Percentiles rank a stretch among this genome's conserved stretches.
phyloP scores from a whole-genome alignment of 2,888 invertebrate species.

The Leptopilina drosophilae region DNA sequence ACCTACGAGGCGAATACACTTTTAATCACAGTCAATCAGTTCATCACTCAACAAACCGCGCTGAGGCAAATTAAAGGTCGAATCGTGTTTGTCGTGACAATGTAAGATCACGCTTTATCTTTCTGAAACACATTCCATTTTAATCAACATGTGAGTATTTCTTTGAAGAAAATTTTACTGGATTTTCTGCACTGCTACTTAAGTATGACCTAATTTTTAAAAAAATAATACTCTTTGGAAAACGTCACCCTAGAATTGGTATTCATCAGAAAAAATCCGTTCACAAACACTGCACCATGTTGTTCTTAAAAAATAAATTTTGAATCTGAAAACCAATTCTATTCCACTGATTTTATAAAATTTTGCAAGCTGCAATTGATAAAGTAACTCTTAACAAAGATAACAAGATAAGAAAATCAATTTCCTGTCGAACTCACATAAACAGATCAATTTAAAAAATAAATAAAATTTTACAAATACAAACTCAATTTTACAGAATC shows the following conservation, averaged over 20 bases:
- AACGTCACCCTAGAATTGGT: too few species aligned
- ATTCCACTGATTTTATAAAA: too few species aligned
- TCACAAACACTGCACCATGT: too few species aligned
- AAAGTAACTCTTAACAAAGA: too few species aligned
- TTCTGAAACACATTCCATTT: neutral
- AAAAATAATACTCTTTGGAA: too few species aligned
- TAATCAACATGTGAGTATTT: neutral
- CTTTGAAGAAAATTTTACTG: conserved; percentile 1
- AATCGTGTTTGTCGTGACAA: conserved; percentile 58
- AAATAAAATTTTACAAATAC: conserved; percentile 6
- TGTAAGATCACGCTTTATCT: conserved; percentile 29
- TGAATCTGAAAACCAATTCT: too few species aligned
- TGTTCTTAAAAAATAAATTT: too few species aligned
- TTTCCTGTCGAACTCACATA: neutral
- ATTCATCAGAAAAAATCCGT: too few species aligned
- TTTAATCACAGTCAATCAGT: conserved; percentile 59
- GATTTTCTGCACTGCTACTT: neutral
- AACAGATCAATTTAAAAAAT: neutral
- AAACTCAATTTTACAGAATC: conserved; percentile 7
- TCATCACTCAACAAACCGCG: conserved; percentile 56
- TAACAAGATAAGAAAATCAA: neutral
- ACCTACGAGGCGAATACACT: conserved; percentile 4
- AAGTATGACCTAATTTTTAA: too few species aligned
- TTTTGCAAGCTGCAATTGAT: too few species aligned
- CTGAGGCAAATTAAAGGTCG: conserved; percentile 58